Percentiles rank a stretch among this genome's conserved stretches.
phyloP scores from a whole-genome alignment of 2,797 vertebrate genomes.

The Odontamblyopus lacepedii region DNA sequence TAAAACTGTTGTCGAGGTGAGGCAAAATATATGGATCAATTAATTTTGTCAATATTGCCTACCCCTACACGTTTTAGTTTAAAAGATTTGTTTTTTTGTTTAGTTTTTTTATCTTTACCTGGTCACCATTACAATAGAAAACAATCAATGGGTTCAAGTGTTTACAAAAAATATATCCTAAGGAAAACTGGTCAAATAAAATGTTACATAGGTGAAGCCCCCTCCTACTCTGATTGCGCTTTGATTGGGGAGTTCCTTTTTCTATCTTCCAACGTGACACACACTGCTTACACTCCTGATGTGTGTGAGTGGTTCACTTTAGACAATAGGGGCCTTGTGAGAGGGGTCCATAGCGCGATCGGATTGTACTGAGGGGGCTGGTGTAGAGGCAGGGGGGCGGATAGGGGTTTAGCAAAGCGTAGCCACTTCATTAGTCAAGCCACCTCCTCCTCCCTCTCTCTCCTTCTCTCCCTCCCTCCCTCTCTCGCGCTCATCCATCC shows the following conservation, averaged over 20 bases:
- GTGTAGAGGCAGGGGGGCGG: constrained; percentile 36
- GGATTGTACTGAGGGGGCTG: constrained; percentile 45
- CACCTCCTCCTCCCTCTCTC: constrained; percentile 57
- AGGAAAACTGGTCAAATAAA: not conserved
- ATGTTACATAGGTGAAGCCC: not conserved
- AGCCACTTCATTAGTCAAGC: constrained; percentile 79
- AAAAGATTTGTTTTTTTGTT: too few relatives aligned
- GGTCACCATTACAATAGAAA: not conserved
- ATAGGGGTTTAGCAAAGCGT: constrained; percentile 56
- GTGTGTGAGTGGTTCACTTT: constrained; percentile 21
- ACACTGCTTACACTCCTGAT: constrained; percentile 1
- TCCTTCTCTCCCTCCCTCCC: constrained; percentile 31
- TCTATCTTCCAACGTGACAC: constrained; percentile 23
- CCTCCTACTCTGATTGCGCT: constrained; percentile 21
- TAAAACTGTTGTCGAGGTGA: too few relatives aligned
- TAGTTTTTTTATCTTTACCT: not conserved
- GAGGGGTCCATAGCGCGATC: constrained; percentile 57
- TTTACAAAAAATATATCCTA: not conserved
- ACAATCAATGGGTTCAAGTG: not conserved
- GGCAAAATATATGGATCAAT: too few relatives aligned
- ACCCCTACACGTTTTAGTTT: too few relatives aligned
- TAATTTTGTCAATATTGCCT: too few relatives aligned
- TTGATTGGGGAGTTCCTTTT: constrained; percentile 40
- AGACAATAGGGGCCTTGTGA: constrained; percentile 79
- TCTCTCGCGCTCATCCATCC: constrained; percentile 27